Conservation (phyloP, 2,888 invertebrate species). For the Diaphora mendica region DNA sequence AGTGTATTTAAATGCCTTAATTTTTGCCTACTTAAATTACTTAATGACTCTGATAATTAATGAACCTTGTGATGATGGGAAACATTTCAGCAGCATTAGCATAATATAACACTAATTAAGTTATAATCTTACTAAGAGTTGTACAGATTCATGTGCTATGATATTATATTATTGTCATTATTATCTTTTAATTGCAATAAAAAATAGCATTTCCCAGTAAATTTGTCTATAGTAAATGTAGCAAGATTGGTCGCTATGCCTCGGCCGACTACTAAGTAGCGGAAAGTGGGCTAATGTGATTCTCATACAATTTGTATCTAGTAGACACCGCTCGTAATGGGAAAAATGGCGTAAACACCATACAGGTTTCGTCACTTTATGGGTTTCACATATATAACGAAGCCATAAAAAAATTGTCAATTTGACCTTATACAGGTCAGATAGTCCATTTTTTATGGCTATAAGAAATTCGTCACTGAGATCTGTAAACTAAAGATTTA, state of each 20-base stretch:
- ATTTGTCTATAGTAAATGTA: no score
- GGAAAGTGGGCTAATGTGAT: constrained; percentile 44
- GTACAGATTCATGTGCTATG: no score
- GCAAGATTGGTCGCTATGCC: constrained; percentile 16
- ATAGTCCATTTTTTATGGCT: not conserved
- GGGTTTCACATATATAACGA: constrained; percentile 37
- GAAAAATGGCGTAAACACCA: constrained; percentile 35
- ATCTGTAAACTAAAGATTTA: not conserved
- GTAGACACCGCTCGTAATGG: not conserved
- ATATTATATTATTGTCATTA: no score
- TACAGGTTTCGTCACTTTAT: constrained; percentile 37
- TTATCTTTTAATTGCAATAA: not conserved
- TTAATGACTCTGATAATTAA: no score
- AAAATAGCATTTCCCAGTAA: not conserved
- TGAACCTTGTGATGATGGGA: no score
- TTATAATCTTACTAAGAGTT: no score
- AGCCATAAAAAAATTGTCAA: no score
- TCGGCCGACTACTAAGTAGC: constrained; percentile 32
- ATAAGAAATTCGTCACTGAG: not conserved
- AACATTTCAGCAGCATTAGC: no score
- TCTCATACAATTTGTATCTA: constrained; percentile 36
- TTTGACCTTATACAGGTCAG: constrained; percentile 13
- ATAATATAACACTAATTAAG: no score
- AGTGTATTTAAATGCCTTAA: no score
- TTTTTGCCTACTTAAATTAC: no score